phyloP scores from a whole-genome alignment of 2,888 invertebrate genomes.

The Trissolcus brochymenae region DNA sequence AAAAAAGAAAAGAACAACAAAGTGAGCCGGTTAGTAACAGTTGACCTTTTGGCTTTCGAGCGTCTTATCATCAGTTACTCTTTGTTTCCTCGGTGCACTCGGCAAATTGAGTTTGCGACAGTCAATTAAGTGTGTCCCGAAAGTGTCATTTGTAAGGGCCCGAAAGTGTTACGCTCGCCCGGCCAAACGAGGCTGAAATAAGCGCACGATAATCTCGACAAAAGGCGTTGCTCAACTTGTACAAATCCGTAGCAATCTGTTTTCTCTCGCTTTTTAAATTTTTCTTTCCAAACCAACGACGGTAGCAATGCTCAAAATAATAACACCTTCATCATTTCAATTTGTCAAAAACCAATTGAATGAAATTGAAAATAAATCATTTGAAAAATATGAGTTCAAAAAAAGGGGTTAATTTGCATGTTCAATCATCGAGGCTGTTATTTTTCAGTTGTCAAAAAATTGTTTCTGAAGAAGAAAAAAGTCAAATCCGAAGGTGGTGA shows the following conservation, averaged over 20 bases:
- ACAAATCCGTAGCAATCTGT: background rate
- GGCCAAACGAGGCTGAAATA: conserved; percentile 27
- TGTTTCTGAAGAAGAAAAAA: background rate
- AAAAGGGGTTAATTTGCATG: background rate
- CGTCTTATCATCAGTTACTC: conserved; percentile 6
- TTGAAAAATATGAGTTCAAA: too few species aligned
- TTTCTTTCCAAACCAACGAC: too few species aligned
- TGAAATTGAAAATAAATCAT: too few species aligned
- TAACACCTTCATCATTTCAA: too few species aligned
- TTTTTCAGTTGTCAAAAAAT: background rate
- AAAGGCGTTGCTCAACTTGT: conserved; percentile 10
- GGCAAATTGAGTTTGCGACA: conserved; percentile 25
- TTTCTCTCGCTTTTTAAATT: conserved; percentile 29
- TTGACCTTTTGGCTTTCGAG: conserved; percentile 25
- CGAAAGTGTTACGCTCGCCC: conserved; percentile 7
- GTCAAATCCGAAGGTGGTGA: conserved; percentile 1
- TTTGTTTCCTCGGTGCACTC: conserved; percentile 24
- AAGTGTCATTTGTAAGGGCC: conserved; percentile 34
- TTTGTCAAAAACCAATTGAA: too few species aligned
- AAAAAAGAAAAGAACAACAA: too few species aligned
- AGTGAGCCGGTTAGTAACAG: conserved; percentile 10
- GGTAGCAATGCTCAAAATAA: background rate
- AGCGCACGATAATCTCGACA: conserved; percentile 29
- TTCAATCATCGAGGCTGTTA: too few species aligned
- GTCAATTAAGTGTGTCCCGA: conserved; percentile 35